phyloP scores from a whole-genome alignment of 2,113 vertebrate species.

The Pipra filicauda region DNA sequence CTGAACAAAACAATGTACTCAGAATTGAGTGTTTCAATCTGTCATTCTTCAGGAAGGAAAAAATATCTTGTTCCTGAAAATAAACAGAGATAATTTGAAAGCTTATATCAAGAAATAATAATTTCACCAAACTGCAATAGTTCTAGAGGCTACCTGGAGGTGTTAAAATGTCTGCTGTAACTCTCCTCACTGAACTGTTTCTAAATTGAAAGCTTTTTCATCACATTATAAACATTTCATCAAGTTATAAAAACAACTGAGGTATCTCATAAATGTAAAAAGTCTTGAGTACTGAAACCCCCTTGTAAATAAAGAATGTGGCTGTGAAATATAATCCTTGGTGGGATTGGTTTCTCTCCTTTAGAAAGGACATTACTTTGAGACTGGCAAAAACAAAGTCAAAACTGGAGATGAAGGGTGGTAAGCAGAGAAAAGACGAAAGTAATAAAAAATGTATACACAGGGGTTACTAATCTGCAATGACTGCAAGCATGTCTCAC shows the following conservation, averaged over 20 bases:
- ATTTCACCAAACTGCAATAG: background rate
- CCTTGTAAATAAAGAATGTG: constrained; percentile 53
- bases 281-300: background rate
- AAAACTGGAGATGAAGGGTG: constrained; percentile 15
- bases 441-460: constrained; percentile 45
- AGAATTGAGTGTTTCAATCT: background rate
- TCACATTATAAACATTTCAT: constrained; percentile 25
- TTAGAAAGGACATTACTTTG: background rate
- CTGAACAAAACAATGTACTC: background rate
- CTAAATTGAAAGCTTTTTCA: constrained; percentile 9
- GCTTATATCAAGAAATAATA: background rate
- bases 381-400: background rate
- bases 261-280: background rate
- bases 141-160: background rate
- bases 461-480: background rate
- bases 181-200: background rate
- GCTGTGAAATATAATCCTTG: constrained; percentile 42
- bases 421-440: background rate
- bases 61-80: background rate
- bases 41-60: background rate
- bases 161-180: background rate
- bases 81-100: background rate
- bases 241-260: background rate
- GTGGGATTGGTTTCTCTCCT: constrained; percentile 19
- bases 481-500: background rate